Percentiles rank a stretch among this genome's conserved stretches.
Conservation (phyloP, 2,797 vertebrate genomes). For the Triplophysa bombifrons region DNA sequence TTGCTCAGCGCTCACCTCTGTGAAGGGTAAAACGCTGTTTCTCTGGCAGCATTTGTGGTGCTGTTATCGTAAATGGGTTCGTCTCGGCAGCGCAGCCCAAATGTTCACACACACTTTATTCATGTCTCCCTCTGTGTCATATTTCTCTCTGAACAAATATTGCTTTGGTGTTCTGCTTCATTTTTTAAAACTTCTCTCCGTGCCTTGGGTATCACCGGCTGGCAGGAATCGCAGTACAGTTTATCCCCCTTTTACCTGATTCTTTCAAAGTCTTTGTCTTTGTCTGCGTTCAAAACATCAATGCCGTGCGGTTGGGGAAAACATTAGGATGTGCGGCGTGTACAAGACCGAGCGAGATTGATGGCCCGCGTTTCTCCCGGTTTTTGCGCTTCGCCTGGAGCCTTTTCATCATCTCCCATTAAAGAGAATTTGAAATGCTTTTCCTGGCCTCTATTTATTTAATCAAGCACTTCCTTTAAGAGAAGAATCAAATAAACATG, state of each 20-base stretch:
- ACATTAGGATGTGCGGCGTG: conserved; percentile 29
- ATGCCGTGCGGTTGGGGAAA: conserved; percentile 19
- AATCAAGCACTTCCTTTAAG: conserved; percentile 59
- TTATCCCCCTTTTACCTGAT: conserved; percentile 43
- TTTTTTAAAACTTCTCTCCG: conserved; percentile 27
- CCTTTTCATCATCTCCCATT: conserved; percentile 52
- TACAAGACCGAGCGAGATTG: conserved; percentile 6
- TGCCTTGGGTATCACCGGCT: conserved; percentile 44
- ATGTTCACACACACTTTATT: conserved; percentile 36
- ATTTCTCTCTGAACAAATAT: conserved; percentile 31
- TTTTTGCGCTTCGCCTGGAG: conserved; percentile 21
- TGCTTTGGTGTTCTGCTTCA: conserved; percentile 41
- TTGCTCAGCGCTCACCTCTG: conserved; percentile 40
- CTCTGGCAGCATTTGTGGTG: conserved; percentile 20
- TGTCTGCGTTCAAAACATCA: conserved; percentile 28
- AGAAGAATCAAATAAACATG: conserved; percentile 58
- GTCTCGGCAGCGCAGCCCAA: conserved; percentile 15
- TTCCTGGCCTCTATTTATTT: conserved; percentile 56
- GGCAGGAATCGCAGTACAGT: conserved; percentile 30
- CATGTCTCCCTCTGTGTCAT: conserved; percentile 33
- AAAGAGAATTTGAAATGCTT: conserved; percentile 57
- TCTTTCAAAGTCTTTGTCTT: conserved; percentile 27
- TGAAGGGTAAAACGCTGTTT: conserved; percentile 38
- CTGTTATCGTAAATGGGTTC: conserved; percentile 33
- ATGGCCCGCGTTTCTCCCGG: conserved; percentile 12